These are phyloP conservation scores for Stenchaetothrips biformis DNA, from an alignment of 2,888 invertebrate genomes.

Conservation along the genomic window DNA sequence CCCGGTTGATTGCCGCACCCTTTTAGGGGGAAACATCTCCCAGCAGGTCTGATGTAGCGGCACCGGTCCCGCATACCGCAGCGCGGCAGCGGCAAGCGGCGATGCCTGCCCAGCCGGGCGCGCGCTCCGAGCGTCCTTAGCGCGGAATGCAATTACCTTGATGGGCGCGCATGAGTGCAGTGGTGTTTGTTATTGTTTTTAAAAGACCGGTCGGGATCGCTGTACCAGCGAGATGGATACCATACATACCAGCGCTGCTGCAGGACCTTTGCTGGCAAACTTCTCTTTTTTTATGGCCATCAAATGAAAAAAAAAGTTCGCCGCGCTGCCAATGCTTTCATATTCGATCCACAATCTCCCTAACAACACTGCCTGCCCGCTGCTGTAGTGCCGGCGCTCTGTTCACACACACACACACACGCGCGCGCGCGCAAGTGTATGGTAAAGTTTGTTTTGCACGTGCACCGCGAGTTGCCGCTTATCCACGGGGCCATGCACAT, in stretches of 20 bases:
- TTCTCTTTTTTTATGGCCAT: not conserved
- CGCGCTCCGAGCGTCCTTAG: not conserved
- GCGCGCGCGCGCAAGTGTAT: too few species aligned
- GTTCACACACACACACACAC: too few species aligned
- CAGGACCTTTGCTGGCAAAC: too few species aligned
- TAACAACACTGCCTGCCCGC: not conserved
- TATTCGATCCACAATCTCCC: not conserved
- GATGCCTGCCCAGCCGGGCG: not conserved
- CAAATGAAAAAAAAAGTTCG: not conserved
- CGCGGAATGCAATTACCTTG: not conserved
- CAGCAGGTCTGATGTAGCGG: not conserved
- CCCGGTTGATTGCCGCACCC: slow-evolving; percentile 19
- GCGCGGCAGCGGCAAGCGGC: not conserved
- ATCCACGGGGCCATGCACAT: too few species aligned
- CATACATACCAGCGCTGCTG: too few species aligned
- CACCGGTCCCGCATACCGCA: too few species aligned
- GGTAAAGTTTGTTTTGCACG: too few species aligned
- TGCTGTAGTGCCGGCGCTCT: not conserved
- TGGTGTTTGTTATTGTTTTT: too few species aligned
- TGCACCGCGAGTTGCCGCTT: too few species aligned
- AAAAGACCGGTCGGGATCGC: too few species aligned
- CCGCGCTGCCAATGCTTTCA: not conserved
- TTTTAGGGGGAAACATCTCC: slow-evolving; percentile 17
- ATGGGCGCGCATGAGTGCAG: not conserved
- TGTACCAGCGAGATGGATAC: too few species aligned